Base-by-base conservation (phyloP, 2,888 invertebrate genomes). In the Chrysolina americana region DNA sequence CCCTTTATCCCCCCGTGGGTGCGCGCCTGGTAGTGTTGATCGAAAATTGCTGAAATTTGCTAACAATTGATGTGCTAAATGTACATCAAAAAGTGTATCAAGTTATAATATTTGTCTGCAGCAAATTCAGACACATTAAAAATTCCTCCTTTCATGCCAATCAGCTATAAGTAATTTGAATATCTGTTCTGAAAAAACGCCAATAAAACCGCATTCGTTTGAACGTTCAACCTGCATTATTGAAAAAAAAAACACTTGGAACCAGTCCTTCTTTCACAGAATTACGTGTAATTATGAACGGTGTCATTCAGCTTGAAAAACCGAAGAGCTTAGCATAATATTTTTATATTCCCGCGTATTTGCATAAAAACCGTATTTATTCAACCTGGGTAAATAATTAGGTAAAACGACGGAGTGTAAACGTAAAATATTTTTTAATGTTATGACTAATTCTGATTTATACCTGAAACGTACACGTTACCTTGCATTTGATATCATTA, bases 341-440 rank as follows among this genome's bases (percentile, higher is more conserved):
- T 63, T 66, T 63, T 64, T 56, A 59, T 68, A 48, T 64, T 56
- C 44, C 17, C 41, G 19, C 10, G 15, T 44, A 75, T 72, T 75
- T 75, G 62, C 72, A 72, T 75, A 69, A 69, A 66, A 66, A 71
- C 72, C 41, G 44, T 69, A 69, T 71, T 75, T 71, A 69, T 68
- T 75, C 65, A 72, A 41, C 65, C 68, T 63, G 47, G 56, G 47
- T 64, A 71, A 71, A 70, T 68, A 71, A 70, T 74, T 74, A 74
- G 48, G 47, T 41, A 64, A 70, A 68, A 41, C 63, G 44, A 41
- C 28, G 23, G 59, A 44, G 41, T 68, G 15, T 19, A 41, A 59
- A 41, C 41, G 59, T 59, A 56, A 44, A 59, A 68, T 41, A 56
- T 59, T 59, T 59, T 68, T 56, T 56, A 28, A 15, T 23, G 56